Evolutionary conservation across 1,140 invertebrate genomes (phyloP).

Genomic region (Nymphalis io): DNA sequence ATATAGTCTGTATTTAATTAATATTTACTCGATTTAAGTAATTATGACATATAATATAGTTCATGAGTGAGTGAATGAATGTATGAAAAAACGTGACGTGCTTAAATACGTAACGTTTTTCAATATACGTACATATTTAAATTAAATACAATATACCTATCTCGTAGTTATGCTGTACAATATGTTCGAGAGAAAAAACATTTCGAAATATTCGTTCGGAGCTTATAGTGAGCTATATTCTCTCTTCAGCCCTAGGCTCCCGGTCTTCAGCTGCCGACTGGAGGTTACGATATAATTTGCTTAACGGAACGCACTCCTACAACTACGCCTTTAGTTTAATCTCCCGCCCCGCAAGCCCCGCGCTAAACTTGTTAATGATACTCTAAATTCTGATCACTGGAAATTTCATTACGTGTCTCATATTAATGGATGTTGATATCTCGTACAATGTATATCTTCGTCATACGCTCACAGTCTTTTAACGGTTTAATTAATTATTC

Average conservation of each 20-base stretch:
- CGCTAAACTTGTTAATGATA: slow-evolving; percentile 16
- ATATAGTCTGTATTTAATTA: too few relatives aligned
- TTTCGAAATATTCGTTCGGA: background rate
- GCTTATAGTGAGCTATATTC: background rate
- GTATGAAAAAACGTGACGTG: too few relatives aligned
- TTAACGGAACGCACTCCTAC: slow-evolving; percentile 16
- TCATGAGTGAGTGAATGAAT: too few relatives aligned
- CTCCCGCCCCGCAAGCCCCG: slow-evolving; percentile 5
- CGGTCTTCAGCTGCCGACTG: background rate
- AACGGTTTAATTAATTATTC: too few relatives aligned
- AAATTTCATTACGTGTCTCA: slow-evolving; percentile 12
- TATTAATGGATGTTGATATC: slow-evolving; percentile 15
- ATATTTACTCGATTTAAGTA: too few relatives aligned
- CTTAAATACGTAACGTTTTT: too few relatives aligned
- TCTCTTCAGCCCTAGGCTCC: background rate
- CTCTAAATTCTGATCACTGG: slow-evolving; percentile 11
- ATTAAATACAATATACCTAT: too few relatives aligned
- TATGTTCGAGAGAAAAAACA: too few relatives aligned
- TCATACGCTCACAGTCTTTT: background rate
- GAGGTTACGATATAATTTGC: slow-evolving; percentile 19
- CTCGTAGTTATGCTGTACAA: too few relatives aligned
- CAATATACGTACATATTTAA: too few relatives aligned
- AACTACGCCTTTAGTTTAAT: slow-evolving; percentile 6
- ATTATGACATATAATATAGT: too few relatives aligned
- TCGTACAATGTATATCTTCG: too few relatives aligned